phyloP scores from a whole-genome alignment of 2,113 vertebrate species.

The Lota lota region DNA sequence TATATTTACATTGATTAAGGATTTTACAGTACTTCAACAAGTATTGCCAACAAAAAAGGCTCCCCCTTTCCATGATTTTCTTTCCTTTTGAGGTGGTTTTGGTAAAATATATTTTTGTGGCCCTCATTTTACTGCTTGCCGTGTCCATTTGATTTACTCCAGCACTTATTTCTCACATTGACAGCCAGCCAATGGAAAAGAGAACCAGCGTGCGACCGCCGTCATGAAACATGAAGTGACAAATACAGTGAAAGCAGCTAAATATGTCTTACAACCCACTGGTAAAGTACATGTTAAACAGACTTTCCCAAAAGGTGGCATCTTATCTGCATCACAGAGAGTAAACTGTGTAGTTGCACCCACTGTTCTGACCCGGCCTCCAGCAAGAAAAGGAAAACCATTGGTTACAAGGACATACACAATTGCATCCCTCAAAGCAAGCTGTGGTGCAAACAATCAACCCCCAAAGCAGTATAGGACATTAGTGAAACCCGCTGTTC shows the following conservation, averaged over 20 bases:
- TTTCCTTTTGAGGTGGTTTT: too few species aligned
- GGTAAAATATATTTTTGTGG: too few species aligned
- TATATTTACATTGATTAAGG: too few species aligned
- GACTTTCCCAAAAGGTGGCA: neutral
- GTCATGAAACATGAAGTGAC: neutral
- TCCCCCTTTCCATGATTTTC: too few species aligned
- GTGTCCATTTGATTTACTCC: too few species aligned
- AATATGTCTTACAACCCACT: neutral
- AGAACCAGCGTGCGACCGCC: constrained; percentile 43
- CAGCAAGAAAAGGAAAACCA: neutral
- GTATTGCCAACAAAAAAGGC: too few species aligned
- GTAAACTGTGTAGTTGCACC: too few species aligned
- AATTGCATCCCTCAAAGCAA: neutral
- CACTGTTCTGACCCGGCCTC: too few species aligned
- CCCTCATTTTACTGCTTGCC: too few species aligned
- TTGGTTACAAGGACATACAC: neutral
- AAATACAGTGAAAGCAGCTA: constrained; percentile 11
- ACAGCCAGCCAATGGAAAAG: constrained; percentile 57
- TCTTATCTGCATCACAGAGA: neutral
- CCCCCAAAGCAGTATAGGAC: constrained; percentile 1
- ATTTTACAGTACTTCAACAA: too few species aligned
- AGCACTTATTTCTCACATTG: constrained; percentile 13
- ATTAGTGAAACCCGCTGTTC: neutral
- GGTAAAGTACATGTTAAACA: constrained; percentile 16
- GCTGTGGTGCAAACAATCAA: neutral